Evolutionary conservation across 2,113 vertebrate genomes (phyloP).

Genomic region (Okapia johnstoni): DNA sequence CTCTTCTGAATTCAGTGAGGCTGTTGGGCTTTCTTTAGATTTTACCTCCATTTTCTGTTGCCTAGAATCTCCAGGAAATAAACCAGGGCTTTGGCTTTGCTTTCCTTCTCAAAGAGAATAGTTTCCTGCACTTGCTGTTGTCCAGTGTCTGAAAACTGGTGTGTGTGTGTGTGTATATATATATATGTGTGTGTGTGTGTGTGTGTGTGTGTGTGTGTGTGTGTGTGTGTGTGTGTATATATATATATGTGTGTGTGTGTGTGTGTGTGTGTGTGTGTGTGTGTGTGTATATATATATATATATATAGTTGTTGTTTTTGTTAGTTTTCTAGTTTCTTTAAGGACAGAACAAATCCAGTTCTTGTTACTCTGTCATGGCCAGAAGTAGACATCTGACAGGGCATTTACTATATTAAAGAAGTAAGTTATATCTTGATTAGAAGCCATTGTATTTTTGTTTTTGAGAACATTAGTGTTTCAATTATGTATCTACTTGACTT

Average conservation of each 20-base stretch:
- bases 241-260: too few species aligned
- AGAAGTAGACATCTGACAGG: background rate
- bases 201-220: too few species aligned
- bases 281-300: background rate
- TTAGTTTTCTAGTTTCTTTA: background rate
- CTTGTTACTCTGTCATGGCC: background rate
- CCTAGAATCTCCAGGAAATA: background rate
- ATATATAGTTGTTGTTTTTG: background rate
- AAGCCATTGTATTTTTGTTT: background rate
- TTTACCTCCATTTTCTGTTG: background rate
- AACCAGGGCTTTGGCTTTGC: background rate
- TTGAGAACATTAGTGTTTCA: background rate
- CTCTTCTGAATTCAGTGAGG: background rate
- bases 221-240: rapidly evolving
- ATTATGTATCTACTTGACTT: background rate
- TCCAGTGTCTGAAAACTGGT: background rate
- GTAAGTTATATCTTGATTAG: background rate
- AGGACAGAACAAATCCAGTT: background rate
- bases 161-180: background rate
- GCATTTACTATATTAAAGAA: background rate
- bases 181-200: too few species aligned
- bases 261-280: too few species aligned
- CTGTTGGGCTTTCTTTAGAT: background rate
- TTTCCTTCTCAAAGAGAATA: background rate
- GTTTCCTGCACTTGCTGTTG: background rate